Percentiles rank a stretch among this genome's conserved stretches.
Conservation (phyloP, 2,888 invertebrate species). For the Pyrrhosoma nymphula region DNA sequence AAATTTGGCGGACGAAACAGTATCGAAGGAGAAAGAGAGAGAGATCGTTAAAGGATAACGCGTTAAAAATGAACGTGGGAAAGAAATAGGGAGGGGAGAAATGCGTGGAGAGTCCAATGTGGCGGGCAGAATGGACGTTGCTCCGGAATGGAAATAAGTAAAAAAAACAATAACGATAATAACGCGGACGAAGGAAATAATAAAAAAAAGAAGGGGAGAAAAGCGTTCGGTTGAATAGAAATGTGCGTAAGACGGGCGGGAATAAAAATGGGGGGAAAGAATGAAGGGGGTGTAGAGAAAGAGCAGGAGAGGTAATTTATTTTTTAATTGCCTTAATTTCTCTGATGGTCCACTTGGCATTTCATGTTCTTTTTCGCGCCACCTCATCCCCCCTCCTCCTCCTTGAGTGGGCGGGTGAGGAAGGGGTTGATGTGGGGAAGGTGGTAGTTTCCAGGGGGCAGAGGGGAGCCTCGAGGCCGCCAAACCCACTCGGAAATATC, state of each 20-base stretch:
- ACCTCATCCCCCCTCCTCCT: not conserved
- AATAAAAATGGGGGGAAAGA: not conserved
- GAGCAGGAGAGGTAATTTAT: conserved; percentile 17
- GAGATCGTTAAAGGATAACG: conserved; percentile 32
- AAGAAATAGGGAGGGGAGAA: not conserved
- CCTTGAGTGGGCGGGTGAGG: not conserved
- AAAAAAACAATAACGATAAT: not conserved
- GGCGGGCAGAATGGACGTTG: not conserved
- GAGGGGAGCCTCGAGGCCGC: not conserved
- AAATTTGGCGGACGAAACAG: conserved; percentile 10
- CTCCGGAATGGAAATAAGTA: not conserved
- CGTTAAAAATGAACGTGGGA: conserved; percentile 13
- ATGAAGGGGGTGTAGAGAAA: not conserved
- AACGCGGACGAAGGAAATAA: not conserved
- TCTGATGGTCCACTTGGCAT: conserved; percentile 43
- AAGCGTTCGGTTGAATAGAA: not conserved
- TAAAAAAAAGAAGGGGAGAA: not conserved
- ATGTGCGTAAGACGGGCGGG: not conserved
- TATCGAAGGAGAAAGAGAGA: not conserved
- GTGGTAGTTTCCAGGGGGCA: not conserved
- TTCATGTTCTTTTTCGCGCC: conserved; percentile 21
- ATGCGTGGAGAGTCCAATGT: not conserved
- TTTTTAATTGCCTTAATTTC: conserved; percentile 54
- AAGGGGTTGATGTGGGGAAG: not conserved
- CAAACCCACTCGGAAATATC: not conserved